phyloP scores from a whole-genome alignment of 2,113 vertebrate genomes.

The Phainopepla nitens region DNA sequence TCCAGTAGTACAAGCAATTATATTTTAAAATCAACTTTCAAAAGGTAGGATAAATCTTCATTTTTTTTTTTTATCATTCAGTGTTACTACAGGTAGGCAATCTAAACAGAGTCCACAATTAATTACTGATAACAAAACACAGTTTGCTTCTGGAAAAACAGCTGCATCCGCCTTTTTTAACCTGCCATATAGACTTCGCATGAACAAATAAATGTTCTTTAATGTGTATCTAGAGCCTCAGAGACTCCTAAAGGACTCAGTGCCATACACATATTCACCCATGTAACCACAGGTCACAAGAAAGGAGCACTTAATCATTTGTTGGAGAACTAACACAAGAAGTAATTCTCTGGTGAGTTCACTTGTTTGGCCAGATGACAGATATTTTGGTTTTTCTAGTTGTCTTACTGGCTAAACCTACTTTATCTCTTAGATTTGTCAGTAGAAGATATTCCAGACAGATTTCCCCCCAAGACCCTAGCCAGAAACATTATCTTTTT shows the following conservation, averaged over 20 bases:
- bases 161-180: not conserved
- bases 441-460: not conserved
- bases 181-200: not conserved
- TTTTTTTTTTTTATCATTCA: not conserved
- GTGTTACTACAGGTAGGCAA: not conserved
- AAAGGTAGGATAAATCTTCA: not conserved
- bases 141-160: not conserved
- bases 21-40: not conserved
- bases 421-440: not conserved
- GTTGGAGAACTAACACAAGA: not conserved
- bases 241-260: not conserved
- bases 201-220: not conserved
- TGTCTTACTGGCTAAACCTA: not conserved
- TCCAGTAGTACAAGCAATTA: not conserved
- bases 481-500: not conserved
- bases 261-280: not conserved
- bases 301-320: not conserved
- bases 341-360: not conserved
- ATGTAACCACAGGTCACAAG: not conserved
- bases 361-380: not conserved
- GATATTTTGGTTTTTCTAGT: not conserved
- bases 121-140: not conserved
- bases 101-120: not conserved
- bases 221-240: not conserved
- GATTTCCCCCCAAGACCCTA: not conserved